A percentile compares a stretch with the other conserved stretches of the same genome.
Conservation (phyloP, 2,888 invertebrate species). For the Drosophila rubida region DNA sequence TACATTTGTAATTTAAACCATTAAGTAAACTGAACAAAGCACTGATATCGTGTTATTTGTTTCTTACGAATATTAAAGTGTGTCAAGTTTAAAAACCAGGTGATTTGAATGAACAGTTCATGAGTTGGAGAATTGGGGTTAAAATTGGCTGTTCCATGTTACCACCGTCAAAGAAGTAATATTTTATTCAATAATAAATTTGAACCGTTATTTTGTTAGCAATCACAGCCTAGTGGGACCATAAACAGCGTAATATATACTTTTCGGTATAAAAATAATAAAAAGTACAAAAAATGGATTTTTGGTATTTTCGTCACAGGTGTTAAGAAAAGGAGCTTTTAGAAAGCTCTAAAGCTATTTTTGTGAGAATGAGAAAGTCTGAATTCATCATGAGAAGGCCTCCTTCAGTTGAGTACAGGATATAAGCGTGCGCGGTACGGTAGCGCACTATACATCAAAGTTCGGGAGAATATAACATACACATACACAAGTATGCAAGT, state of each 20-base stretch:
- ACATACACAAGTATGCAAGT: constrained; percentile 33
- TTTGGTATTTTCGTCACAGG: neutral
- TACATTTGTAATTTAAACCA: constrained; percentile 65
- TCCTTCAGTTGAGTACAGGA: constrained; percentile 84
- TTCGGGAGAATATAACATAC: constrained; percentile 46
- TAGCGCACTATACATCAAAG: constrained; percentile 43
- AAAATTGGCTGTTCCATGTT: constrained; percentile 39
- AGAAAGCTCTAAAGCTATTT: neutral
- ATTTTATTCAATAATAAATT: no score
- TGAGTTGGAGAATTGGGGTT: constrained; percentile 34
- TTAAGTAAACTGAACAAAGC: constrained; percentile 46
- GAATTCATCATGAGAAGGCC: constrained; percentile 32
- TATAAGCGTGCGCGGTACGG: constrained; percentile 81
- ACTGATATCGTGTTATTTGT: neutral
- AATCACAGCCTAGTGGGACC: no score
- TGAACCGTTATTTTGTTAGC: no score
- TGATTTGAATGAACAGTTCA: neutral
- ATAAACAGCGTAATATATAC: no score
- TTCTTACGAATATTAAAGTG: neutral
- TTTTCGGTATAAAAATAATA: no score
- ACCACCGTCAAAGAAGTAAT: constrained; percentile 35
- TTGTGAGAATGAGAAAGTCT: neutral
- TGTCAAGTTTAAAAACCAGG: neutral
- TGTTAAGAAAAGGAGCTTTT: neutral
- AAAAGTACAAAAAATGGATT: no score